Evolutionary conservation across 2,888 invertebrate genomes (phyloP).

Genomic region (Rotaria sp.): DNA sequence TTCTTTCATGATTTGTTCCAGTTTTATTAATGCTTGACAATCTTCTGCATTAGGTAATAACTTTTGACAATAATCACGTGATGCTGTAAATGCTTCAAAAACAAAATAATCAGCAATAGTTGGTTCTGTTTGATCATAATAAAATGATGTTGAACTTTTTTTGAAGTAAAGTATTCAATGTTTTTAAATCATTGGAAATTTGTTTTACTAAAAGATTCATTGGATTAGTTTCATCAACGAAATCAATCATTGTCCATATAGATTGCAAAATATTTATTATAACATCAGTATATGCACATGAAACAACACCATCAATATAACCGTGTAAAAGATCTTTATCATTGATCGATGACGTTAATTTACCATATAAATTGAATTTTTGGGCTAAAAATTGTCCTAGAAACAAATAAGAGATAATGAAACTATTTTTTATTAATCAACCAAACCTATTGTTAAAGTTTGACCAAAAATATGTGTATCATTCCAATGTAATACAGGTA

Average conservation of each 20-base stretch:
- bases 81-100: neutral
- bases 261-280: neutral
- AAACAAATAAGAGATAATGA: too few species aligned
- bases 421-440: too few species aligned
- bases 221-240: neutral
- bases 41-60: neutral
- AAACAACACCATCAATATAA: neutral
- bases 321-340: neutral
- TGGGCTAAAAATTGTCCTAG: neutral
- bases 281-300: neutral
- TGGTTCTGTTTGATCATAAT: neutral
- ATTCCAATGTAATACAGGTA: too few species aligned
- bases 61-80: neutral
- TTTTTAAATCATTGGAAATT: too few species aligned
- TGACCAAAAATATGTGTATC: too few species aligned
- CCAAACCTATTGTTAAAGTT: too few species aligned
- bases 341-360: neutral
- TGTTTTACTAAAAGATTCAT: too few species aligned
- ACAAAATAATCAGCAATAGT: constrained; percentile 25
- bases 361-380: constrained; percentile 1
- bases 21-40: neutral
- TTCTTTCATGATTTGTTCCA: neutral
- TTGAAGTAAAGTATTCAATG: too few species aligned
- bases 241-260: neutral
- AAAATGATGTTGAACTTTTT: constrained; percentile 6